Conservation (phyloP, 2,888 invertebrate genomes). For the Parthenolecanium corni region DNA sequence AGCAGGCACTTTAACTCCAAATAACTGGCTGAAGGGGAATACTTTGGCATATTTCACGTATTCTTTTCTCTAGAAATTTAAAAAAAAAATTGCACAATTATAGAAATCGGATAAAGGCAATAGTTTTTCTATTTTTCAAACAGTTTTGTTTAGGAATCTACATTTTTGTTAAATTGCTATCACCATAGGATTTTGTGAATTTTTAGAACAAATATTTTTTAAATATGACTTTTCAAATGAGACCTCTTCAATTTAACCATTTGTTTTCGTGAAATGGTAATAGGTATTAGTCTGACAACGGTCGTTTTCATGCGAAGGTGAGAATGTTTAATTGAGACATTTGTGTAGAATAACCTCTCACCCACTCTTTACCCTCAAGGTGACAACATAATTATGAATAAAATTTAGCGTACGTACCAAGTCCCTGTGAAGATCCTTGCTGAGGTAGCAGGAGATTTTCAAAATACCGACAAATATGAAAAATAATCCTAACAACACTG, state of each 20-base stretch:
- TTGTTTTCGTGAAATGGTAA: too few species aligned
- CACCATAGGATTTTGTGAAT: too few species aligned
- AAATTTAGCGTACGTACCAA: conserved; percentile 54
- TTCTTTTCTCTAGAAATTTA: conserved; percentile 61
- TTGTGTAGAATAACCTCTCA: background rate
- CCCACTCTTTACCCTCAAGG: background rate
- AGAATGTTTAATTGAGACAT: background rate
- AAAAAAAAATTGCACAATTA: background rate
- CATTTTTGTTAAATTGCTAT: too few species aligned
- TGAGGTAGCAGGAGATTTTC: conserved; percentile 80
- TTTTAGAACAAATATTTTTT: too few species aligned
- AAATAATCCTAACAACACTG: conserved; percentile 81
- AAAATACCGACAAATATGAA: conserved; percentile 90
- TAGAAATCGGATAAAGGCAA: too few species aligned
- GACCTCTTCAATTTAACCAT: too few species aligned
- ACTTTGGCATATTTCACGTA: conserved; percentile 94
- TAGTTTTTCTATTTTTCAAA: too few species aligned
- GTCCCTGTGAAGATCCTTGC: conserved; percentile 91
- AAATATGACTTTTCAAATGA: too few species aligned
- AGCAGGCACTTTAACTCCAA: conserved; percentile 78
- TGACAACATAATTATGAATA: background rate
- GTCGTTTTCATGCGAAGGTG: background rate
- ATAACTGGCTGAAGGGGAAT: conserved; percentile 66
- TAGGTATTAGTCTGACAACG: too few species aligned
- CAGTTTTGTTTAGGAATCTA: too few species aligned